These are phyloP conservation scores for Drosophila neonasuta DNA, from an alignment of 2,888 invertebrate genomes.

Conservation along the genomic window DNA sequence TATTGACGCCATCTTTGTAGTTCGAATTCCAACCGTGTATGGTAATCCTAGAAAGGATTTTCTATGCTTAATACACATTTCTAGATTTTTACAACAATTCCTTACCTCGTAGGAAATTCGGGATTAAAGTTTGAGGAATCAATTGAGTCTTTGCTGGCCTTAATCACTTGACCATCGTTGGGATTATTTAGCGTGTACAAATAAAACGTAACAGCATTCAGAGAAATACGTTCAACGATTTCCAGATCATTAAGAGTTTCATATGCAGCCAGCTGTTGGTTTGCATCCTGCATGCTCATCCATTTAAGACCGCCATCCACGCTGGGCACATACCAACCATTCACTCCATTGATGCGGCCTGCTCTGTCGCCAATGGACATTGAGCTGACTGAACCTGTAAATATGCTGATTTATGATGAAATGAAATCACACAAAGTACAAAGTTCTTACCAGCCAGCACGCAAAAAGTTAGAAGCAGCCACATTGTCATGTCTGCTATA, in stretches of 20 bases:
- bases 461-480: constrained; percentile 46
- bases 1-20: constrained; percentile 82
- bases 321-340: constrained; percentile 72
- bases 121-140: constrained; percentile 59
- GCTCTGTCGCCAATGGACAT: constrained; percentile 46
- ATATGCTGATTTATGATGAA: background rate
- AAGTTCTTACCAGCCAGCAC: constrained; percentile 55
- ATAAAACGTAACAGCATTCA: constrained; percentile 65
- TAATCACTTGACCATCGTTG: constrained; percentile 45
- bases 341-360: constrained; percentile 45
- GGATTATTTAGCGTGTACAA: constrained; percentile 72
- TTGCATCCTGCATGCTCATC: constrained; percentile 49
- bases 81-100: background rate
- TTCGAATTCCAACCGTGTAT: constrained; percentile 85
- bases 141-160: constrained; percentile 42
- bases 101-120: constrained; percentile 53
- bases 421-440: constrained; percentile 3
- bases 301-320: constrained; percentile 48
- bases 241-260: constrained; percentile 38
- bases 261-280: constrained; percentile 35
- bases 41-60: constrained; percentile 69
- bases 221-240: constrained; percentile 31
- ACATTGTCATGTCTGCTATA: constrained; percentile 44
- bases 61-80: background rate
- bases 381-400: constrained; percentile 34